phyloP scores from a whole-genome alignment of 30 jellyfish, hydroid and myxozoan species.

The Haliclystus octoradiatus region DNA sequence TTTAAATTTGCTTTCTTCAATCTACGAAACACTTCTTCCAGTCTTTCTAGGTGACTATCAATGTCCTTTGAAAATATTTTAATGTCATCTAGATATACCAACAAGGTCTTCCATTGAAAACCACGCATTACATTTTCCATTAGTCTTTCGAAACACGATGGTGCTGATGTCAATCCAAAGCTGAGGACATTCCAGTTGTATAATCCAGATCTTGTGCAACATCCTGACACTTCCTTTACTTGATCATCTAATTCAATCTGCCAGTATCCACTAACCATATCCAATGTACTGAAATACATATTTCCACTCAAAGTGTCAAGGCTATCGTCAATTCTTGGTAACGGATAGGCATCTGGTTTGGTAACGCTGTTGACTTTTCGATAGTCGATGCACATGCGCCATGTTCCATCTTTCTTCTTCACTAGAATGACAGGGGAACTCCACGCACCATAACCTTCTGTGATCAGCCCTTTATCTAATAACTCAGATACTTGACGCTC shows the following conservation, averaged over 20 bases:
- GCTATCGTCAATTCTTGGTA: too few species aligned
- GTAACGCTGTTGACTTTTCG: too few species aligned
- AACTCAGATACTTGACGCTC: slow-evolving; percentile 17
- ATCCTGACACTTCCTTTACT: not conserved
- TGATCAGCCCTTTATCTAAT: slow-evolving; percentile 32
- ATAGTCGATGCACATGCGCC: too few species aligned
- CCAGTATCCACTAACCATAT: too few species aligned
- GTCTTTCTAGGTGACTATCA: slow-evolving; percentile 3
- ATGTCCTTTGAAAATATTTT: not conserved
- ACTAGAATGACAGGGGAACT: slow-evolving; percentile 36
- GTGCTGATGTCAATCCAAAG: not conserved
- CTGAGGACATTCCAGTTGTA: too few species aligned
- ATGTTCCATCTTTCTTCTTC: slow-evolving; percentile 48
- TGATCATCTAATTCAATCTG: too few species aligned
- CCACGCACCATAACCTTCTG: slow-evolving; percentile 34
- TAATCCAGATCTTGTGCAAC: not conserved
- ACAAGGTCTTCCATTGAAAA: not conserved
- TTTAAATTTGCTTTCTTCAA: slow-evolving; percentile 18
- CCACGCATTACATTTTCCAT: not conserved
- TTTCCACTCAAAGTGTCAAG: too few species aligned
- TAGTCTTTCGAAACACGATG: not conserved
- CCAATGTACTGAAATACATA: too few species aligned
- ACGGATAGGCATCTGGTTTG: too few species aligned
- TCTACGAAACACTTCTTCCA: slow-evolving; percentile 10
- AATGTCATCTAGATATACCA: not conserved